phyloP scores from a whole-genome alignment of 1,140 invertebrate species.

The Ceratosolen fusciceps region DNA sequence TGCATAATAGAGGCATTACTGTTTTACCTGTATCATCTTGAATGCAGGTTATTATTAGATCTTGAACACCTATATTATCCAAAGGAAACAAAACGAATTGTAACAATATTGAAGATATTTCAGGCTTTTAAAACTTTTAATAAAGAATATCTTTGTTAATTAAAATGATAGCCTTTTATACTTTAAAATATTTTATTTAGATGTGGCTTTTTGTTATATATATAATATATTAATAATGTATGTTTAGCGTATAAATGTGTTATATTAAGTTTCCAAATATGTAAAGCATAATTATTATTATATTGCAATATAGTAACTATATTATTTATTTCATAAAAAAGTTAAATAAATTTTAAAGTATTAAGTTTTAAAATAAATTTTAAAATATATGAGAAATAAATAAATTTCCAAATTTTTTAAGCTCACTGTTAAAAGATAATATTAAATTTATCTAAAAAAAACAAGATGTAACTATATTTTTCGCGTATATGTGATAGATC shows the following conservation, averaged over 20 bases:
- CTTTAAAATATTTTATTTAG: too few relatives aligned
- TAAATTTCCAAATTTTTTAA: background rate
- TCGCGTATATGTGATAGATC: background rate
- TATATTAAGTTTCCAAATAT: too few relatives aligned
- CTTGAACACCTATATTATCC: conserved; percentile 77
- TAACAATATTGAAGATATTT: too few relatives aligned
- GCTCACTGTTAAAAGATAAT: background rate
- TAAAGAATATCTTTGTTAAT: too few relatives aligned
- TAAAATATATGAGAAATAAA: background rate
- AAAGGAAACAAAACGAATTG: conserved; percentile 42
- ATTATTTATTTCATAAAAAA: background rate
- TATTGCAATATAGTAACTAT: background rate
- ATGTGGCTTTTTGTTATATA: too few relatives aligned
- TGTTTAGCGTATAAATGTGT: too few relatives aligned
- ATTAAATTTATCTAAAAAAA: background rate
- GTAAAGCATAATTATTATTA: background rate
- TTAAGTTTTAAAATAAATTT: too few relatives aligned
- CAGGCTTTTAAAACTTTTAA: too few relatives aligned
- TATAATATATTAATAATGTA: too few relatives aligned
- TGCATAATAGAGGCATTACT: conserved; percentile 87
- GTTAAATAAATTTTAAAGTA: background rate
- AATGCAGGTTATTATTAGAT: conserved; percentile 92
- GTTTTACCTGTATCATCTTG: conserved; percentile 87
- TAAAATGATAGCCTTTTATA: too few relatives aligned
- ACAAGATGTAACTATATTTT: background rate